phyloP scores from a whole-genome alignment of 2,888 invertebrate genomes.

The Rhagophthalmus giganteus region DNA sequence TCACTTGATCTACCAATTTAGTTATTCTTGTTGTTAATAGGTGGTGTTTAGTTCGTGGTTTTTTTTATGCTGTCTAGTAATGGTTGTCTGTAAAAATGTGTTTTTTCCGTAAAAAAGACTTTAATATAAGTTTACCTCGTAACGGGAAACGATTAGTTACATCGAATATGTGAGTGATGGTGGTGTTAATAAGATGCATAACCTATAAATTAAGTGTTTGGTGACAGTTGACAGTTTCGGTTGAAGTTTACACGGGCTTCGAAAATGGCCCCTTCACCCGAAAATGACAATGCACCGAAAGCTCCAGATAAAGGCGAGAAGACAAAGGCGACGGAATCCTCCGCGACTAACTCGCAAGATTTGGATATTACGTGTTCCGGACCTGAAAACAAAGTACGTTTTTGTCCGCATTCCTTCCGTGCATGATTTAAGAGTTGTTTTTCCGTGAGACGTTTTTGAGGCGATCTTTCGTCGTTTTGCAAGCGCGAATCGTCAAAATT shows the following conservation, averaged over 20 bases:
- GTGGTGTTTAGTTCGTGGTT: neutral
- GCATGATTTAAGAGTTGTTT: neutral
- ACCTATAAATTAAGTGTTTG: constrained; percentile 20
- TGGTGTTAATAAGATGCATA: constrained; percentile 7
- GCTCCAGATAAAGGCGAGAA: constrained; percentile 70
- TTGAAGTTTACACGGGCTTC: constrained; percentile 23
- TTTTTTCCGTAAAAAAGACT: neutral
- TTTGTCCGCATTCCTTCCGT: neutral
- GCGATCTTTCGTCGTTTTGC: too few species aligned
- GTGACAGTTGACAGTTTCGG: constrained; percentile 27
- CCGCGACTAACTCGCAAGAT: constrained; percentile 56
- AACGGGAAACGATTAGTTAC: neutral
- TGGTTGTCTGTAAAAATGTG: neutral
- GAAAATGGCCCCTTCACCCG: constrained; percentile 79
- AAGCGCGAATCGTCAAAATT: too few species aligned
- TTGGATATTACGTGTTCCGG: constrained; percentile 42
- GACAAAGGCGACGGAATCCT: constrained; percentile 58
- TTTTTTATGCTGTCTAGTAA: neutral
- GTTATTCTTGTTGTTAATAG: neutral
- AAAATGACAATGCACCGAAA: constrained; percentile 75
- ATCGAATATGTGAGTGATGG: neutral
- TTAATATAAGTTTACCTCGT: neutral
- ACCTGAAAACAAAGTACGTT: constrained; percentile 43
- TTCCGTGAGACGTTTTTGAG: neutral
- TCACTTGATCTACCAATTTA: neutral